phyloP scores from a whole-genome alignment of 1,140 invertebrate genomes.

The Heliconius congener region DNA sequence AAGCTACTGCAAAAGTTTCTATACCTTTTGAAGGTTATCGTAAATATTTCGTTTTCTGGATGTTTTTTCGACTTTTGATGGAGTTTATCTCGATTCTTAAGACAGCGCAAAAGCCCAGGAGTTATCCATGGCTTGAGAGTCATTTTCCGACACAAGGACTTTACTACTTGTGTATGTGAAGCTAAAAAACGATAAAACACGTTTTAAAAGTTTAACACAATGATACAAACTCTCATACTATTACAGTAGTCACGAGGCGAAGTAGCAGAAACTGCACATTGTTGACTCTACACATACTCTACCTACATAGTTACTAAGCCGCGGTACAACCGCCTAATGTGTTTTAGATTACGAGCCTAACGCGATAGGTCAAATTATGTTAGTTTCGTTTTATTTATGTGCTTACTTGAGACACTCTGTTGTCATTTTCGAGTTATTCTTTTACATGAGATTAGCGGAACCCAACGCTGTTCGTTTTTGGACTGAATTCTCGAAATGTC shows the following conservation, averaged over 20 bases:
- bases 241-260: not conserved
- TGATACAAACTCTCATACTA: not conserved
- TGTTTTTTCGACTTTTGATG: no score
- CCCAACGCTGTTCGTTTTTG: no score
- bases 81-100: no score
- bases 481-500: no score
- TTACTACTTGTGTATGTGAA: no score
- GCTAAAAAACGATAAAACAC: not conserved
- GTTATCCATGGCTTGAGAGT: no score
- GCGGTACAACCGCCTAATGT: not conserved
- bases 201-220: not conserved
- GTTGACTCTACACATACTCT: not conserved
- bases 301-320: not conserved
- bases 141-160: no score
- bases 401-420: not conserved
- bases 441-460: no score
- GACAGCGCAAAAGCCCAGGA: no score
- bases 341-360: not conserved
- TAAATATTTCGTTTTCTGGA: no score
- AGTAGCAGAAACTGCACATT: not conserved
- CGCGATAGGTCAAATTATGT: not conserved
- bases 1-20: no score
- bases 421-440: not conserved
- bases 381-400: not conserved
- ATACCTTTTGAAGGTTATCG: no score